Percentiles rank a stretch among this genome's conserved stretches.
Conservation (phyloP, 2,113 vertebrate genomes). For the Hemibagrus wyckioides region DNA sequence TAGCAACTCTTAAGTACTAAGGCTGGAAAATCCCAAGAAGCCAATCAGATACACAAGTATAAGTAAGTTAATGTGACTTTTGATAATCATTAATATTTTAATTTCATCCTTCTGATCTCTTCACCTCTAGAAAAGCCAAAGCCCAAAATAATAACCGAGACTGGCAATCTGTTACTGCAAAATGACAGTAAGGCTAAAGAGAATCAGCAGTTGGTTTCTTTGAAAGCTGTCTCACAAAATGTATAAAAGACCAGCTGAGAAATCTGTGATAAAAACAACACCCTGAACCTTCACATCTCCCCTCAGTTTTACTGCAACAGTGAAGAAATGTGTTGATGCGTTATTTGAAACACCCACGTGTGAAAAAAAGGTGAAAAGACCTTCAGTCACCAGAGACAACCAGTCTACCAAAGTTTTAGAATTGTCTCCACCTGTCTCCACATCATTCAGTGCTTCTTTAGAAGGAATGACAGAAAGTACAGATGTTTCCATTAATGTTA, state of each 20-base stretch:
- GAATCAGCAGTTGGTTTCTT: background rate
- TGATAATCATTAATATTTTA: background rate
- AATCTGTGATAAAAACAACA: background rate
- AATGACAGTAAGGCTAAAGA: slow-evolving; percentile 24
- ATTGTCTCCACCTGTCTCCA: background rate
- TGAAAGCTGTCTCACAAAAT: background rate
- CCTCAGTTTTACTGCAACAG: background rate
- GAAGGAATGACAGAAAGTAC: background rate
- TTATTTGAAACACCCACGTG: background rate
- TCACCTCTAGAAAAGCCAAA: slow-evolving; percentile 29
- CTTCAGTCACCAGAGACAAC: background rate
- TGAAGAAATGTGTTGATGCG: background rate
- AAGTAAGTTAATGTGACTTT: slow-evolving; percentile 34
- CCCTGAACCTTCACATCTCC: background rate
- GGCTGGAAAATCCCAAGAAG: slow-evolving; percentile 21
- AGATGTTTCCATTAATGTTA: background rate
- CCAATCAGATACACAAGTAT: slow-evolving; percentile 42
- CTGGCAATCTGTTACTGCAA: slow-evolving; percentile 38
- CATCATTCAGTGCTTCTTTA: background rate
- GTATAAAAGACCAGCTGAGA: background rate
- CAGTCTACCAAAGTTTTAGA: background rate
- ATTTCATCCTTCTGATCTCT: background rate
- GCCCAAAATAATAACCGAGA: slow-evolving; percentile 28
- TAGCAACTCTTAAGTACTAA: background rate
- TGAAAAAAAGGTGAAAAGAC: background rate